Evolutionary conservation across 2,113 vertebrate genomes (phyloP), one percentile per base, ranked within the genome.

Genomic region (Machaerirhynchus nigripectus): DNA sequence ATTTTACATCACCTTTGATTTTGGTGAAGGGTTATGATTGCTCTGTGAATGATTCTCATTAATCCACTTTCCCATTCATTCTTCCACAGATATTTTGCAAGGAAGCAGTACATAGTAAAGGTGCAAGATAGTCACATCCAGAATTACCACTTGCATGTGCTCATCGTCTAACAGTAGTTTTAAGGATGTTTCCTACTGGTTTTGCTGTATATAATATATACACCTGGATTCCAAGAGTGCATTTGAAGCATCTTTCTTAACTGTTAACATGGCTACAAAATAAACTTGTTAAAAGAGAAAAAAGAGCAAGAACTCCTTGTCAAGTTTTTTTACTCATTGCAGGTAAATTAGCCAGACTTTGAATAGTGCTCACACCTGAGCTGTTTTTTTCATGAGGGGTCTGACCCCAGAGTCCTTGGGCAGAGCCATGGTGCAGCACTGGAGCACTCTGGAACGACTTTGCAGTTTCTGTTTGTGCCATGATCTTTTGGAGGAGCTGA

Each of bases 391-490:
- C 19, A 6, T 31, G 7, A 31, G 1, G 20, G 6, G 9, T 13
- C 20, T 84, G 61, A 52, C n/a, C 0, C 2, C 15, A 26, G n/a
- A 21, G 30, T 49, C 30, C 20, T 75, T 71, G 57, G 61, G 26
- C 15, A 70, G 37, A 65, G 23, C 47, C 0, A 0, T 8, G 24
- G 21, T 15, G 17, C 15, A 47, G 37, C 14, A 14, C 0, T 37
- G 67, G 56, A 31, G 9, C 2, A 4, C 17, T 50, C 19, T 56
- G 52, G 30, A 50, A 4, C 56, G 30, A 28, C 3, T 5, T 56
- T 56, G 8, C n/a, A 27, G 5, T 40, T 33, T 7, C 17, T 14
- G 20, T 3, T 69, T 91, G 42, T 30, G 14, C 42, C 37, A 39
- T 26, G 37, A 52, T 7, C 5, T 60, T 69, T 50, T 63, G 35